Percentiles rank a stretch among this genome's conserved stretches.
phyloP scores from a whole-genome alignment of 1,140 invertebrate genomes.

The Pseudomyrmex gracilis region DNA sequence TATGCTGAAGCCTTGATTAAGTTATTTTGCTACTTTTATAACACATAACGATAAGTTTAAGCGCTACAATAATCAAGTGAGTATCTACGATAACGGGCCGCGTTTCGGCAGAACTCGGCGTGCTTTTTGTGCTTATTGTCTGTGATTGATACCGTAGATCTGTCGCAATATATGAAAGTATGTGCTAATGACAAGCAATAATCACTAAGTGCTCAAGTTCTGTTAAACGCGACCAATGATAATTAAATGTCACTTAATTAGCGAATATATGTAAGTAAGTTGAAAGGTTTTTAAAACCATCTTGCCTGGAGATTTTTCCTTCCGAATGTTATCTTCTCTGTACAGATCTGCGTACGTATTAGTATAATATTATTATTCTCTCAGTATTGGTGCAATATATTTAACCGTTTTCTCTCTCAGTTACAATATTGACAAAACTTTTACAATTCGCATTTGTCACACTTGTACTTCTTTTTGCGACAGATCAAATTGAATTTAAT shows the following conservation, averaged over 20 bases:
- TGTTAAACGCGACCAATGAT: slow-evolving; percentile 11
- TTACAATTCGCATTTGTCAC: background rate
- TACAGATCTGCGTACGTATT: no score
- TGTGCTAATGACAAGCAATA: no score
- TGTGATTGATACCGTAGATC: no score
- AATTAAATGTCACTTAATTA: slow-evolving; percentile 29
- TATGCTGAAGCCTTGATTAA: slow-evolving; percentile 80
- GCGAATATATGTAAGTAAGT: slow-evolving; percentile 7
- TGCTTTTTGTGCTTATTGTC: no score
- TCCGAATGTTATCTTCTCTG: slow-evolving; percentile 2
- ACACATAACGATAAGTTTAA: slow-evolving; percentile 59
- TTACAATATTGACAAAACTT: background rate
- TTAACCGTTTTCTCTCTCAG: background rate
- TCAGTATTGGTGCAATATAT: background rate
- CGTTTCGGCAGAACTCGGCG: no score
- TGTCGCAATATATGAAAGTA: no score
- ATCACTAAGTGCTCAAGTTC: no score
- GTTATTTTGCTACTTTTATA: slow-evolving; percentile 85
- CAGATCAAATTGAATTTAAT: background rate
- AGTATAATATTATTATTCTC: no score
- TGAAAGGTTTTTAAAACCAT: background rate
- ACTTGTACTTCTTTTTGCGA: background rate
- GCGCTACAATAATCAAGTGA: slow-evolving; percentile 53
- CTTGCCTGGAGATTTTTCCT: background rate
- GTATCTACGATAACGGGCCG: background rate